Base-by-base conservation (phyloP, 2,888 invertebrate genomes). In the Drosophila stalkeri region DNA sequence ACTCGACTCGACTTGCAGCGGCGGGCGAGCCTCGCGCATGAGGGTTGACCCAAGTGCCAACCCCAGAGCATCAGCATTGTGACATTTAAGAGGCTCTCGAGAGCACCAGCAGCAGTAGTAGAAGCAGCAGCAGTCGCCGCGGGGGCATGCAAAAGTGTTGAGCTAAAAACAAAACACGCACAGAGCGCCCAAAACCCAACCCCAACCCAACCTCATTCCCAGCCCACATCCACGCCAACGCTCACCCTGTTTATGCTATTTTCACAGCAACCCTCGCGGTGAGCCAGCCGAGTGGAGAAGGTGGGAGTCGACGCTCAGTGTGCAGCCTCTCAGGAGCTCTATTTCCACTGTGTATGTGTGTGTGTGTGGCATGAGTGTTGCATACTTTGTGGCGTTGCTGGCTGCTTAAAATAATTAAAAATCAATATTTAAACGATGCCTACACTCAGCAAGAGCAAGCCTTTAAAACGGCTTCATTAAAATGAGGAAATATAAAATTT, bases 81-180 rank as follows among this genome's bases (percentile, higher is more conserved):
- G 83, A 84, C 83, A 84, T 84, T 84, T 88, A 88, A 84, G 83
- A 83, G 83, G 78, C 83, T 77, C 89, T 73, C 75, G 83, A 84
- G 83, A 86, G 83, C 62, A 62, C 52, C 69, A 64, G 68, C 51
- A 35, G 52, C 43, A 64, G 31, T 35, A 68, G 16, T 70, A 60
- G 51, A 33, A 63, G 47, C 33, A 49, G 23, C 52, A 23, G 61
- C 46, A 62, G 59, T 27, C 59, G 31, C 27, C 57, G 54, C 57
- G 55, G 60, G 60, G 49, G 72, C 67, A 55, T 46, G 60, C 49
- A 60, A 70, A 80, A 70, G 73, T 82, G 82, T 81, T 77, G 80
- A 74, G 87, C 85, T 84, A 86, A 89, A 88, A 89, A 89, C 85
- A 85, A 89, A 89, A 86, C 89, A 86, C 81, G 86, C 87, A 78